phyloP scores from a whole-genome alignment of 2,113 vertebrate genomes.

The Elgaria multicarinata region DNA sequence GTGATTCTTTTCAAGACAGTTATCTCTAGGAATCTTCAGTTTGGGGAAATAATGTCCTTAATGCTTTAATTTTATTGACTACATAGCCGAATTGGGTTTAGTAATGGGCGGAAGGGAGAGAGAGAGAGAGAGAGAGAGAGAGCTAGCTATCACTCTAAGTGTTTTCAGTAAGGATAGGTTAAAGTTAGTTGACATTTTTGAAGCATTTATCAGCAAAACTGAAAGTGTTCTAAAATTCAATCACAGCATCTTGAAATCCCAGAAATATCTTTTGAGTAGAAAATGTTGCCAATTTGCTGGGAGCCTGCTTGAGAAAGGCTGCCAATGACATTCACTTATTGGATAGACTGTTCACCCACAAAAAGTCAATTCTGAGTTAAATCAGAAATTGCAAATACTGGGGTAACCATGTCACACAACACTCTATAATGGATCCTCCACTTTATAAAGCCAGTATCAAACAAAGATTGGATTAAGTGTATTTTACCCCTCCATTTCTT shows the following conservation, averaged over 20 bases:
- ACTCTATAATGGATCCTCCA: neutral
- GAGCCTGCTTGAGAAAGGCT: slow-evolving; percentile 46
- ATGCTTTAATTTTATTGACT: slow-evolving; percentile 51
- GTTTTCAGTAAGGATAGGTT: neutral
- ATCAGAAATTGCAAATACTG: slow-evolving; percentile 23
- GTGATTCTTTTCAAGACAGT: slow-evolving; percentile 24
- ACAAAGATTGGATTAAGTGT: slow-evolving; percentile 20
- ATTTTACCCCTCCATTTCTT: slow-evolving; percentile 47
- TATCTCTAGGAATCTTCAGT: slow-evolving; percentile 48
- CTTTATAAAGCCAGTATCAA: slow-evolving; percentile 13
- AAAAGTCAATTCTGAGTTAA: slow-evolving; percentile 26
- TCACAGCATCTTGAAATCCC: slow-evolving; percentile 17
- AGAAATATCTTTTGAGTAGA: slow-evolving; percentile 34
- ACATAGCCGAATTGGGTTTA: slow-evolving; percentile 55
- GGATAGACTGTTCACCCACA: slow-evolving; percentile 25
- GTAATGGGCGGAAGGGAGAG: slow-evolving; percentile 27
- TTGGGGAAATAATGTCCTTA: slow-evolving; percentile 63
- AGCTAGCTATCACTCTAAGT: slow-evolving; percentile 50
- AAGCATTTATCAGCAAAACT: slow-evolving; percentile 27
- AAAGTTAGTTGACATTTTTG: slow-evolving; percentile 17
- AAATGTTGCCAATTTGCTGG: slow-evolving; percentile 29
- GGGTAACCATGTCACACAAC: slow-evolving; percentile 1
- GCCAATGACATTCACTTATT: slow-evolving; percentile 17
- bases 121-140: slow-evolving; percentile 16
- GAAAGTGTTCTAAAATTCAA: slow-evolving; percentile 30